Evolutionary conservation across 2,888 invertebrate genomes (phyloP), one percentile per base, ranked within the genome.

Genomic region (Imbricaverruca yamaguchii): DNA sequence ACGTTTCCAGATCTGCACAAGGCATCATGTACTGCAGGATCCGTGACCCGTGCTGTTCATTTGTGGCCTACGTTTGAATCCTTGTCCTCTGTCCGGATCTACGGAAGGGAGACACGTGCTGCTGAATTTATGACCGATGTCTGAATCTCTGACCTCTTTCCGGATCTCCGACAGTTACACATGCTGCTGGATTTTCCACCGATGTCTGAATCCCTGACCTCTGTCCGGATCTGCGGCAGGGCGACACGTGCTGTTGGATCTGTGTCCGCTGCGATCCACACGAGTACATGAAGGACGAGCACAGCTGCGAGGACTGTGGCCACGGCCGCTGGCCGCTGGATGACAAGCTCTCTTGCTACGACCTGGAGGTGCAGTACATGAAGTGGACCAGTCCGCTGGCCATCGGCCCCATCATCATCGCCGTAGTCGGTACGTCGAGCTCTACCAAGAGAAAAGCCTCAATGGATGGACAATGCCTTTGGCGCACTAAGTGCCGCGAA

Each of bases 181-280:
- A 23, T 69, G 69, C 69, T 39, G 69, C 15, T 69, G 69, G 69
- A 69, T 23, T 15, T 25, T 15, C 15, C 4, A 39, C 39, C 39
- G 4, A 39, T 39, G 39, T 39, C 39, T 39, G 39, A 39, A 39
- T 39, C 39, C 39, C 4, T 39, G 39, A 39, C 39, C 39, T 39
- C 23, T n/a, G 7, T 15, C 12, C 65, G 9, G 15, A n/a, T 8
- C 6, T n/a, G 65, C 23, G 9, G 65, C 85, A 88, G 87, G 91
- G 91, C 13, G 91, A 92, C 86, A 90, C 90, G 79, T 93, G 93
- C 87, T 93, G 93, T 87, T 93, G 93, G 93, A 91, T 92, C 53
- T 93, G 93, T 86, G 91, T 92, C 85, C 90, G 90, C 82, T 93
- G 93, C 86, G 91, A 91, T 85, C 90, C 90, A 11, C 91, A 91